phyloP scores from a whole-genome alignment of 2,888 invertebrate genomes.

The Acleris cristana region DNA sequence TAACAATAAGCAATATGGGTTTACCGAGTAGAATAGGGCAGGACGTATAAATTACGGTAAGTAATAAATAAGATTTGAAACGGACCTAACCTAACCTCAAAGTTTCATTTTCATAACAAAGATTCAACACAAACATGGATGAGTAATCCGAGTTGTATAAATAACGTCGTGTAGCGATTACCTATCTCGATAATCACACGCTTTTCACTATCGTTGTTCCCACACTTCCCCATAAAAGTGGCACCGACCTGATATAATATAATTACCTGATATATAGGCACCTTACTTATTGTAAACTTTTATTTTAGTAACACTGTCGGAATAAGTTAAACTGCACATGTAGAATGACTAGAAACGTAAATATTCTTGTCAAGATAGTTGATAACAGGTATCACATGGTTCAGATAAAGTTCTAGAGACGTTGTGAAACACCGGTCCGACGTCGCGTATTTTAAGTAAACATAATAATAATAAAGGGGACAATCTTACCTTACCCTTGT shows the following conservation, averaged over 20 bases:
- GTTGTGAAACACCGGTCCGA: conserved; percentile 19
- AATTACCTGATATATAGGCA: conserved; percentile 12
- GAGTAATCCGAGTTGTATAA: no score
- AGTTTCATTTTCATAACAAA: no score
- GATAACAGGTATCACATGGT: conserved; percentile 35
- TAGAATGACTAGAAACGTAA: conserved; percentile 19
- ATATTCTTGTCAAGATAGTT: conserved; percentile 27
- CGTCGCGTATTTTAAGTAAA: conserved; percentile 1
- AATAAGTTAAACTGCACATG: background rate
- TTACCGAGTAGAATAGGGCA: no score
- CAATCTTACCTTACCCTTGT: no score
- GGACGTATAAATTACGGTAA: no score
- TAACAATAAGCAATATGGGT: no score
- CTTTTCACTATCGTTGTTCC: background rate
- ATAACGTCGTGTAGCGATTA: no score
- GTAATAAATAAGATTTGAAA: no score
- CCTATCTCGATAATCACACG: no score
- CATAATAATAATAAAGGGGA: background rate
- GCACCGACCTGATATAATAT: conserved; percentile 4
- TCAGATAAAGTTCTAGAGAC: conserved; percentile 35
- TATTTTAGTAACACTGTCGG: background rate
- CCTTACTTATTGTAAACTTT: background rate
- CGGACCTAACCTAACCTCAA: no score
- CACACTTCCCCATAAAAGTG: no score
- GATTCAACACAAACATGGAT: no score